Evolutionary conservation across 2,888 invertebrate genomes (phyloP).

Genomic region (Latheticus oryzae): DNA sequence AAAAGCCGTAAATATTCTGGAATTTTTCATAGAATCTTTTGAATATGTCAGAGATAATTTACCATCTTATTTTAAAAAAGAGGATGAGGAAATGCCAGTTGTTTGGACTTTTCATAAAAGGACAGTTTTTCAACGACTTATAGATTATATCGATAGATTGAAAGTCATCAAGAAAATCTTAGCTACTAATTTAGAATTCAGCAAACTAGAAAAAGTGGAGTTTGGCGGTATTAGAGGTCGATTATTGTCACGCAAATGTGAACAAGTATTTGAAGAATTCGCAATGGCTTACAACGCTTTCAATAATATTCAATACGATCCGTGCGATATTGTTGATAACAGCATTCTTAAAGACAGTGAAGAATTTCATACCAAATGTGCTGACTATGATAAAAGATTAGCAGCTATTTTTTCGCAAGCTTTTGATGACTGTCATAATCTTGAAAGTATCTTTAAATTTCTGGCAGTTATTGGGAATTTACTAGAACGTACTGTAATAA

Average conservation of each 20-base stretch:
- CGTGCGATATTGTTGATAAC: conserved; percentile 77
- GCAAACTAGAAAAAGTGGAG: conserved; percentile 83
- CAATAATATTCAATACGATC: conserved; percentile 76
- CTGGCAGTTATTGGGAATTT: conserved; percentile 71
- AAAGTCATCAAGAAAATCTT: conserved; percentile 77
- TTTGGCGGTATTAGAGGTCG: conserved; percentile 63
- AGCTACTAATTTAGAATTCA: conserved; percentile 82
- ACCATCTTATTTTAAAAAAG: conserved; percentile 53
- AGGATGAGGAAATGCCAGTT: conserved; percentile 68
- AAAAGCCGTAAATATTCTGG: conserved; percentile 54
- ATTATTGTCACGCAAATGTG: conserved; percentile 58
- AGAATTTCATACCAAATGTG: conserved; percentile 72
- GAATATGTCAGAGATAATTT: conserved; percentile 67
- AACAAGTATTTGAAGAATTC: conserved; percentile 61
- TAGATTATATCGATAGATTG: conserved; percentile 74
- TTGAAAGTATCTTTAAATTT: conserved; percentile 74
- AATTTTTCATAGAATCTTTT: conserved; percentile 62
- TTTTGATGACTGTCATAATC: conserved; percentile 81
- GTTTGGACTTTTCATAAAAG: conserved; percentile 82
- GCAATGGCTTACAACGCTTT: conserved; percentile 63
- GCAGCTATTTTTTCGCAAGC: conserved; percentile 84
- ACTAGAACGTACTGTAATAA: conserved; percentile 80
- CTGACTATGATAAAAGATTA: conserved; percentile 81
- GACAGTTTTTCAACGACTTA: conserved; percentile 76
- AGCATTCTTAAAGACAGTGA: conserved; percentile 75